These are phyloP conservation scores for Raja brachyura DNA, from an alignment of 2,113 vertebrate species.

Conservation along the genomic window DNA sequence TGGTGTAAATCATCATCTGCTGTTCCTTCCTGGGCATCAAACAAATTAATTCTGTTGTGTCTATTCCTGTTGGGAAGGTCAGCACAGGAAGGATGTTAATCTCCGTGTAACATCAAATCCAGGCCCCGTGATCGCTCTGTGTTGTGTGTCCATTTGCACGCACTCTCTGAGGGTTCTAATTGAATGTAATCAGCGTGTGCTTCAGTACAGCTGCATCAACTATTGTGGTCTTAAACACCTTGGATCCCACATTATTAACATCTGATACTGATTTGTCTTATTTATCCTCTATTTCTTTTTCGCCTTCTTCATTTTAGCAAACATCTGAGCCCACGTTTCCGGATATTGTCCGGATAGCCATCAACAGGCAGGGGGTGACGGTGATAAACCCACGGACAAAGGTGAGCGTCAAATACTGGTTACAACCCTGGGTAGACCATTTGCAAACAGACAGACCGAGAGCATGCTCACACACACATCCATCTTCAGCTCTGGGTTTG, in stretches of 20 bases:
- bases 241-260: background rate
- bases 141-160: too few species aligned
- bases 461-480: background rate
- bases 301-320: conserved; percentile 64
- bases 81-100: too few species aligned
- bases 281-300: background rate
- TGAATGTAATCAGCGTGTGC: too few species aligned
- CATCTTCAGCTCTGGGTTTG: background rate
- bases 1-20: too few species aligned
- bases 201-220: too few species aligned
- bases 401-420: conserved; percentile 53
- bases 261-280: background rate
- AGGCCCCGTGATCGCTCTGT: too few species aligned
- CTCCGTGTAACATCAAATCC: too few species aligned
- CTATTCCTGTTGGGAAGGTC: too few species aligned
- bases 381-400: conserved; percentile 89
- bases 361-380: conserved; percentile 82
- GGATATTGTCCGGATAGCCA: conserved; percentile 81
- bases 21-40: too few species aligned
- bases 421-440: background rate
- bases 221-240: background rate
- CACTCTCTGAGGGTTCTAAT: too few species aligned
- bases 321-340: conserved; percentile 79
- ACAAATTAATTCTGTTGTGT: too few species aligned
- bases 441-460: background rate